phyloP scores from a whole-genome alignment of 64 coral and sea anemone genomes.

The Dendrophyllia cribrosa region DNA sequence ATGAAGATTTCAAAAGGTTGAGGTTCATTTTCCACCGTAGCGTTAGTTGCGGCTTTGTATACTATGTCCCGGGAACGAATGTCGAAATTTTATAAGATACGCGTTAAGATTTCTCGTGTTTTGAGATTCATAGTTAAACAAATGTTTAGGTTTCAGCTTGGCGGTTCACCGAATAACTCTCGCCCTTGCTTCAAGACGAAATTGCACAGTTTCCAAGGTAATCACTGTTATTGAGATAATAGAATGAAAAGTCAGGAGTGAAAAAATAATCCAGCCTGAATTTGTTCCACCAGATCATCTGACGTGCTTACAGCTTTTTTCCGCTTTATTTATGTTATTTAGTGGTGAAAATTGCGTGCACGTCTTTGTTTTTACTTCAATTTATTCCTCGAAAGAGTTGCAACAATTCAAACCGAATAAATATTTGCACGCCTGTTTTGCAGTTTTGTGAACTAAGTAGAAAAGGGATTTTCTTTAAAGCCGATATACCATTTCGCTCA shows the following conservation, averaged over 20 bases:
- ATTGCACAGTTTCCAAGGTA: background rate
- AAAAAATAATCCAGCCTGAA: background rate
- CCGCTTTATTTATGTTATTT: too few relatives aligned
- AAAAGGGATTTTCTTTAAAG: too few relatives aligned
- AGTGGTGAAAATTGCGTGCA: too few relatives aligned
- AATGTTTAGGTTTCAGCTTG: background rate
- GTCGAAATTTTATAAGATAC: background rate
- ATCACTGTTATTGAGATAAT: background rate
- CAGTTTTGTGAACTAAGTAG: too few relatives aligned
- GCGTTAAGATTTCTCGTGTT: background rate
- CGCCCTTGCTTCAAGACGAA: background rate
- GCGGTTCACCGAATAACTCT: background rate
- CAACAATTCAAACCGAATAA: too few relatives aligned
- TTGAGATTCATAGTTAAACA: background rate
- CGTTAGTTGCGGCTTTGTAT: too few relatives aligned
- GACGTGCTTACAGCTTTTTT: too few relatives aligned
- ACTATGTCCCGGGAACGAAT: background rate
- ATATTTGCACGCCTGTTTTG: background rate
- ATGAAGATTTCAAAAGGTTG: too few relatives aligned
- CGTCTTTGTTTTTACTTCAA: background rate
- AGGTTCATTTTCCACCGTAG: too few relatives aligned
- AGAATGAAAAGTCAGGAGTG: background rate
- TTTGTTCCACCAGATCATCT: background rate
- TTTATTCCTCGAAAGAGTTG: background rate
- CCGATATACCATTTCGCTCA: background rate